phyloP scores from a whole-genome alignment of 2,888 invertebrate species.

The Melanotus villosus region DNA sequence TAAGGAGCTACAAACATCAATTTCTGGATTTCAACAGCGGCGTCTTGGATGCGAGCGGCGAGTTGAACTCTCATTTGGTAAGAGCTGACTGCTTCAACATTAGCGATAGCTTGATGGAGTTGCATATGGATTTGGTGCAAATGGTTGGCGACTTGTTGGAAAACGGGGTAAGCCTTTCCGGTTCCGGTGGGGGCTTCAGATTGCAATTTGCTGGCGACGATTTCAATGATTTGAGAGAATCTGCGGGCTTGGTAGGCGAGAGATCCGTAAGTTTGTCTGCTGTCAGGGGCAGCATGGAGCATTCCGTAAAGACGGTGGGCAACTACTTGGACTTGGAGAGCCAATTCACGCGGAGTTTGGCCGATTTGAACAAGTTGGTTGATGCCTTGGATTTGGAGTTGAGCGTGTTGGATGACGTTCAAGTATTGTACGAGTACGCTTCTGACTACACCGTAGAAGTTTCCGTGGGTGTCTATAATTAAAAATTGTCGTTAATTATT shows the following conservation, averaged over 20 bases:
- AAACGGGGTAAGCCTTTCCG: background rate
- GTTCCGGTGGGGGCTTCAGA: background rate
- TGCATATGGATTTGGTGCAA: background rate
- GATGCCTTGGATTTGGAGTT: slow-evolving; percentile 19
- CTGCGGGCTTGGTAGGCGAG: slow-evolving; percentile 17
- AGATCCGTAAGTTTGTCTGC: background rate
- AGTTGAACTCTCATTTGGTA: slow-evolving; percentile 5
- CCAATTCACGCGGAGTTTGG: slow-evolving; percentile 28
- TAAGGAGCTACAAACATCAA: slow-evolving; percentile 13
- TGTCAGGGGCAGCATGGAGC: background rate
- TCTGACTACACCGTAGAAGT: too few species aligned
- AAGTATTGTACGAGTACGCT: too few species aligned
- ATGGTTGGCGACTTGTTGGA: slow-evolving; percentile 4
- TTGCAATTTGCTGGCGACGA: slow-evolving; percentile 13
- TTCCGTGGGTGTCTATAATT: too few species aligned
- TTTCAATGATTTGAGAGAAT: slow-evolving; percentile 21
- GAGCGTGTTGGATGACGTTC: too few species aligned
- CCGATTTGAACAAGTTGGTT: slow-evolving; percentile 24
- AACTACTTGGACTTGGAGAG: slow-evolving; percentile 24
- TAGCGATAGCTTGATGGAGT: background rate
- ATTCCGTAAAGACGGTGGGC: slow-evolving; percentile 6
- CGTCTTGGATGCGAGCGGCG: background rate
- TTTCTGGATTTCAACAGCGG: slow-evolving; percentile 16
- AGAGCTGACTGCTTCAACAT: background rate
- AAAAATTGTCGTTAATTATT: too few species aligned